Base-by-base conservation (phyloP, 1,140 invertebrate genomes). In the Sarcophaga peregrina region DNA sequence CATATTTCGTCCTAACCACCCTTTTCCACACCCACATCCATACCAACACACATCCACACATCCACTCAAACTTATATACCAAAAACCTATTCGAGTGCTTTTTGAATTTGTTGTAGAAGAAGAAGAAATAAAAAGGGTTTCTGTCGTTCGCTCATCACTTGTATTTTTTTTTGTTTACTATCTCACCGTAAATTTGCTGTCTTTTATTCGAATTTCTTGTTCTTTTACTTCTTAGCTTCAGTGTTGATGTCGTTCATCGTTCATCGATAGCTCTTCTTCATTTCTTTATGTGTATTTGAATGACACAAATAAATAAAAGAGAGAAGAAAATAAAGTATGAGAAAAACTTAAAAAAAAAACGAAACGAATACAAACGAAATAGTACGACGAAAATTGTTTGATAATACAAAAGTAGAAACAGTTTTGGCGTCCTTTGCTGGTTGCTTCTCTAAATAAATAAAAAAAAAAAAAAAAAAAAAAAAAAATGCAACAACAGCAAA, bases 401-500 rank as follows among this genome's bases (percentile, higher is more conserved):
- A 68, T 68, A 20, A 68, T 68, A 25, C 62, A 68, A 7, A 68
- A 68, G 54, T 5, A 58, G 13, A 25, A 7, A 68, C 5, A 68
- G 7, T 68, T 68, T 68, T 68, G 17, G 62, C 62, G 62, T 68
- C 20, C 62, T 68, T 68, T 68, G 10, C 10, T 58, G 54, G 54
- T 58, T 58, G 9, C 17, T 68, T 68, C 62, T 68, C 62, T 68
- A 8, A 68, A 68, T n/a, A 68, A 68, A 68, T 25, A 68, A 68
- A 68, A 37, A 37, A 4, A 37, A 37, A 2, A 37, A 68, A 20
- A 20, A n/a, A 68, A 68, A 68, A 37, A 37, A 4, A 37, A 37
- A 2, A 37, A 68, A 20, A 20, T 68, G 62, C 62, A 68, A n/a
- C n/a, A 68, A 20, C 62, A 68, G 62, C 62, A 68, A 68, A 68